A percentile compares a stretch with the other conserved stretches of the same genome.
These are phyloP conservation scores for Haliaeetus leucogaster DNA, from an alignment of 2,113 vertebrate species.

Conservation along the genomic window DNA sequence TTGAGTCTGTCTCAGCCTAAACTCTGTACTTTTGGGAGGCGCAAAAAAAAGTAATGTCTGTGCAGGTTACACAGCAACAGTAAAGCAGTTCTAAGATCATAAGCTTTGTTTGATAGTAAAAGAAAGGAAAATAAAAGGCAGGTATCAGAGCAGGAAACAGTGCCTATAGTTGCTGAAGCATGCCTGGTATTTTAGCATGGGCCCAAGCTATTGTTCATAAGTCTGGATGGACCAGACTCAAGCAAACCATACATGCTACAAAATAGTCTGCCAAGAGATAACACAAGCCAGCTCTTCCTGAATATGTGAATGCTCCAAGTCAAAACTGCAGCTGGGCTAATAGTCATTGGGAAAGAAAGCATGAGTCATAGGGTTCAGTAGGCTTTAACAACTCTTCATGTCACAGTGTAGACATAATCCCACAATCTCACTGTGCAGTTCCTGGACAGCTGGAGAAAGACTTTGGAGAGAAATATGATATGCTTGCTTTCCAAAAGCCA, in stretches of 20 bases:
- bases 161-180: neutral
- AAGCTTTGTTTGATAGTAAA: neutral
- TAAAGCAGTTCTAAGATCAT: neutral
- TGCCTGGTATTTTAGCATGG: neutral
- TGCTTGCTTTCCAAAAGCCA: neutral
- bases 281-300: neutral
- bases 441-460: conserved; percentile 32
- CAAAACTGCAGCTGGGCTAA: conserved; percentile 29
- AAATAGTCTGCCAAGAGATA: conserved; percentile 5
- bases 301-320: neutral
- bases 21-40: neutral
- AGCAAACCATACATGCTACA: neutral
- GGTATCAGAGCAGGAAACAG: neutral
- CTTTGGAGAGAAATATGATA: conserved; percentile 4
- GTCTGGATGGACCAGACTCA: neutral
- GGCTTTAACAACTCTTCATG: neutral
- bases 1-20: neutral
- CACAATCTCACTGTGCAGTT: neutral
- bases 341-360: neutral
- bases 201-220: neutral
- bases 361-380: neutral
- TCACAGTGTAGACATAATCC: conserved; percentile 4
- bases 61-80: neutral
- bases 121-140: neutral
- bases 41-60: neutral